Percentiles rank a stretch among this genome's conserved stretches.
Evolutionary conservation across 2,797 vertebrate genomes (phyloP).

Genomic region (Nannoperca australis): DNA sequence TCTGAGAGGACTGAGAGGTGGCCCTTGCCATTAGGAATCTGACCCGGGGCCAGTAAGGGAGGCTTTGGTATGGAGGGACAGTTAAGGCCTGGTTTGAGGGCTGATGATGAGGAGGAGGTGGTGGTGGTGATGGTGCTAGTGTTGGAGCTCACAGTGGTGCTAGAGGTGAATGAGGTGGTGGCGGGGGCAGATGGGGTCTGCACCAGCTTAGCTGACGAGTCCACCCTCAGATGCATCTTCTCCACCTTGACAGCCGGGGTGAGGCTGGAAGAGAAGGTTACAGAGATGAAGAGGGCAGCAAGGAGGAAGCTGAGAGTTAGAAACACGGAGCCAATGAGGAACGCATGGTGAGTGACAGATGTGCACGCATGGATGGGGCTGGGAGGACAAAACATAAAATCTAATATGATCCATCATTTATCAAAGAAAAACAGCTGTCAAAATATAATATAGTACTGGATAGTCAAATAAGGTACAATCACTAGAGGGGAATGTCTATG

Average conservation of each 20-base stretch:
- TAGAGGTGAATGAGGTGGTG: constrained; percentile 82
- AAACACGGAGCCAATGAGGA: constrained; percentile 69
- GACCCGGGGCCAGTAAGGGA: constrained; percentile 95
- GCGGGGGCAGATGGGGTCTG: constrained; percentile 90
- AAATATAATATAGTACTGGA: neutral
- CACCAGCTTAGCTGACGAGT: constrained; percentile 90
- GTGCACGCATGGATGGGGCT: constrained; percentile 62
- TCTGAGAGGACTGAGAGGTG: constrained; percentile 90
- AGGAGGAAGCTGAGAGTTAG: constrained; percentile 73
- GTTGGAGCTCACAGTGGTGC: constrained; percentile 88
- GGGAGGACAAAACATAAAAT: constrained; percentile 65
- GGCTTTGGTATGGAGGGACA: constrained; percentile 99
- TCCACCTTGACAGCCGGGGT: constrained; percentile 96
- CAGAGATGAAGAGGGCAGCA: constrained; percentile 72
- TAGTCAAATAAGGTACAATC: no score
- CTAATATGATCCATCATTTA: constrained; percentile 49
- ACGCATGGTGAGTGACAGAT: constrained; percentile 68
- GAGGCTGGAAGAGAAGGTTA: constrained; percentile 87
- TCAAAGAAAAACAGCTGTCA: constrained; percentile 21
- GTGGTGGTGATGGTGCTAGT: constrained; percentile 79
- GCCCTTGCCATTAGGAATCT: constrained; percentile 98
- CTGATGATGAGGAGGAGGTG: constrained; percentile 80
- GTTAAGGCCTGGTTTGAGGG: constrained; percentile 99
- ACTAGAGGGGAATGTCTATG: no score
- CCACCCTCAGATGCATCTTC: constrained; percentile 94